Conservation (phyloP, 1,140 invertebrate genomes). For the Cydia splendana region DNA sequence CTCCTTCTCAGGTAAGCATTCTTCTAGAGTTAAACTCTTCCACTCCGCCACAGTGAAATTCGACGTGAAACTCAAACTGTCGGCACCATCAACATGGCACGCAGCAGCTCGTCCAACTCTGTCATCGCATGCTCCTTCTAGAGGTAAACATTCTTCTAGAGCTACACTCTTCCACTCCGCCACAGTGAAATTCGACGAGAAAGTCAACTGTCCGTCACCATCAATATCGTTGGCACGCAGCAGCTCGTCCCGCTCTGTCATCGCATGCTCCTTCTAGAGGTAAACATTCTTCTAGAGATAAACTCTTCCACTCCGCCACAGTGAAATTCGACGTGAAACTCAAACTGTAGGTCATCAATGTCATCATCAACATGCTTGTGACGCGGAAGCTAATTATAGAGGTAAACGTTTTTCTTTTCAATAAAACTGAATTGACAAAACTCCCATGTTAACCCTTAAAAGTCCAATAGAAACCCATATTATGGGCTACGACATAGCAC, state of each 20-base stretch:
- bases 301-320: constrained; percentile 95
- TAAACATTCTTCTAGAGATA: constrained; percentile 88
- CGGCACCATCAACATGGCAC: constrained; percentile 96
- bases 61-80: constrained; percentile 96
- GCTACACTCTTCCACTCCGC: constrained; percentile 92
- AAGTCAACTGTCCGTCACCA: constrained; percentile 93
- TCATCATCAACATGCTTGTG: constrained; percentile 95
- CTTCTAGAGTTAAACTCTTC: constrained; percentile 55
- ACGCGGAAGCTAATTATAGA: too few species aligned
- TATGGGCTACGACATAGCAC: too few species aligned
- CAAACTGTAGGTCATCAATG: constrained; percentile 91
- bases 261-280: constrained; percentile 90
- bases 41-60: constrained; percentile 98
- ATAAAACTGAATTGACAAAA: too few species aligned
- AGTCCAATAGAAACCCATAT: too few species aligned
- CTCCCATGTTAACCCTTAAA: too few species aligned
- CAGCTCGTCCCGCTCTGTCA: constrained; percentile 91
- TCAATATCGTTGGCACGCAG: constrained; percentile 94
- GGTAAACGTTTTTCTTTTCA: too few species aligned
- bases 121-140: constrained; percentile 90
- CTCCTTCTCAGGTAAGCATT: constrained; percentile 85
- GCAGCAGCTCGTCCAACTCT: constrained; percentile 90
- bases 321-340: constrained; percentile 97
- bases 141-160: too few species aligned
- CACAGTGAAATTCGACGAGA: constrained; percentile 97